Base-by-base conservation (phyloP, 2,113 vertebrate species). In the Ornithorhynchus anatinus region DNA sequence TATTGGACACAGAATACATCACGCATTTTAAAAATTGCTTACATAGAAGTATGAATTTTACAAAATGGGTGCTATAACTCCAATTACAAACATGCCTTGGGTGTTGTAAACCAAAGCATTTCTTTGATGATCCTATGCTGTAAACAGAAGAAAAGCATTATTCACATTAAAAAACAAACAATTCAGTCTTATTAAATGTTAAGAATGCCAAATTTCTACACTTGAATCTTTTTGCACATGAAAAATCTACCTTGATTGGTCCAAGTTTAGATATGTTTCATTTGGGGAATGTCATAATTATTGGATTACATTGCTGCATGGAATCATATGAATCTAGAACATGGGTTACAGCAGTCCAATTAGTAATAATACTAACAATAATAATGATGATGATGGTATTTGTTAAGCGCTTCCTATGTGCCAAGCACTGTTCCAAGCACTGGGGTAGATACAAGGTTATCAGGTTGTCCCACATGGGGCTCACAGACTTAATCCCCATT, bases 71-170 rank as follows among this genome's bases (percentile, higher is more conserved):
- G 54, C 20, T 56, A 22, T 6, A 61, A 17, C 20, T 51, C 22
- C 25, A 69, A 75, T 70, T 77, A 82, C 66, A 78, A 69, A 40
- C 8, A 14, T 38, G 22, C 10, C 17, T 62, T 50, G 47, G 45
- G 20, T 59, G 44, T 13, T 15, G 5, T 20, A 68, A 51, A n/a
- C 8, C 8, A 69, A 7, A 61, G 4, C 13, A 47, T 33, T 56
- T 57, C 36, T 35, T 39, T 4, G 58, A 27, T 47, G 4, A 39
- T 36, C 53, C 58, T 12, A n/a, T 43, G 12, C 20, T 54, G 14
- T 38, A 75, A 10, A 47, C 22, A 47, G 45, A 5, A 44, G 19
- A 51, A 44, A 69, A 56, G n/a, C 44, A 56, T 25, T 37, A 50
- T 20, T 70, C 22, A 45, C 29, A 29, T 32, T 2, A 59, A 16